Conservation (phyloP, 2,113 vertebrate species). For the Montifringilla adamsi region DNA sequence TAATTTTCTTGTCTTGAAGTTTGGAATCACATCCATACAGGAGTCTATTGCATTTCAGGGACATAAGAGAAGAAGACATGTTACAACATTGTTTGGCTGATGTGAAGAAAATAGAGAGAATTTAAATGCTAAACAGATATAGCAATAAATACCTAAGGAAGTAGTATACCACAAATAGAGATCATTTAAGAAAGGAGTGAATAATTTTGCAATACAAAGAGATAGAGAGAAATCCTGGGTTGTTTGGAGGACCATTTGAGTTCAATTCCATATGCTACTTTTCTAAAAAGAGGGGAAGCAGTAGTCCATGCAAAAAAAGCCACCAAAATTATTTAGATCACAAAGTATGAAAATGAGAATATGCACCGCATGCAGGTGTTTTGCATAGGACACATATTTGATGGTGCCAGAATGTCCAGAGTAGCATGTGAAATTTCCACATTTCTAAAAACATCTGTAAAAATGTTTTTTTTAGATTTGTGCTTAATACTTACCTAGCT, state of each 20-base stretch:
- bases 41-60: not conserved
- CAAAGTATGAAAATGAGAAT: not conserved
- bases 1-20: not conserved
- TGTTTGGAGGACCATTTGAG: not conserved
- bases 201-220: not conserved
- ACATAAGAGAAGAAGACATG: not conserved
- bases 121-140: not conserved
- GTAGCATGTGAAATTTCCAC: not conserved
- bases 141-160: not conserved
- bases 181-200: not conserved
- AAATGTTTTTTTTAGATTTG: not conserved
- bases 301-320: not conserved
- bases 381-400: not conserved
- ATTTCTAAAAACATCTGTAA: not conserved
- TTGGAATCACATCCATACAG: not conserved
- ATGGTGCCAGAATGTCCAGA: not conserved
- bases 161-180: not conserved
- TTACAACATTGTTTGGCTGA: not conserved
- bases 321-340: not conserved
- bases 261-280: accelerated
- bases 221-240: not conserved
- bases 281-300: not conserved
- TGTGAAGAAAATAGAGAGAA: not conserved
- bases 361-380: not conserved
- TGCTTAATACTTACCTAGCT: not conserved